Conservation (phyloP, 2,797 vertebrate genomes). For the Macroramphosus scolopax region DNA sequence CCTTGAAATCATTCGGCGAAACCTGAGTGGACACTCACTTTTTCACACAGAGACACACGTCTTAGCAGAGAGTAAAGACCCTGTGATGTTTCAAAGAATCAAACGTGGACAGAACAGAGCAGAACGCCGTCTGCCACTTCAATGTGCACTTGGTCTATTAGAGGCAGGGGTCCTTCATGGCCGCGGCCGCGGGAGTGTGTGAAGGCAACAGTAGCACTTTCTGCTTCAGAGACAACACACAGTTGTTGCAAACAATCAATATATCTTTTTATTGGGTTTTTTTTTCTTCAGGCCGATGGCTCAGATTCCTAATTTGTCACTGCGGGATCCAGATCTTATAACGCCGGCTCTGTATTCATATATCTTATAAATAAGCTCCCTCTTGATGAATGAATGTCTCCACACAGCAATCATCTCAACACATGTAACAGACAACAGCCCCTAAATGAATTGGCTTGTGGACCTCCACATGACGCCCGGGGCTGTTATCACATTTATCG, state of each 20-base stretch:
- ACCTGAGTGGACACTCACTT: conserved; percentile 6
- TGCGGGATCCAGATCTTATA: neutral
- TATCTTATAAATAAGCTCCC: conserved; percentile 2
- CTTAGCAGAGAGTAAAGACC: conserved; percentile 26
- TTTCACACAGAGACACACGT: conserved; percentile 10
- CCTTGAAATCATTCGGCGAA: conserved; percentile 11
- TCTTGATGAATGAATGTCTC: conserved; percentile 14
- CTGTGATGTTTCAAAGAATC: conserved; percentile 11
- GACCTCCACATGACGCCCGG: conserved; percentile 29
- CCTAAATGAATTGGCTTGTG: conserved; percentile 49
- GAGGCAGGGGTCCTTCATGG: conserved; percentile 21
- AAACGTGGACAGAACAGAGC: conserved; percentile 31
- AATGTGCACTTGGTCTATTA: conserved; percentile 49
- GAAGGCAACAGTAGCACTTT: too few species aligned
- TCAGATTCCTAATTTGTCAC: neutral
- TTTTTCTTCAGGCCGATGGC: neutral
- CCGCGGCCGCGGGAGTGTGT: conserved; percentile 17
- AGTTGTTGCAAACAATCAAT: conserved; percentile 1
- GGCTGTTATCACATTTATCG: conserved; percentile 75
- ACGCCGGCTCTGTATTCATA: neutral
- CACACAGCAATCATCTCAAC: neutral
- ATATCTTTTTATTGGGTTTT: too few species aligned
- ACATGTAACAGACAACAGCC: conserved; percentile 2
- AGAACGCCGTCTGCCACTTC: conserved; percentile 55
- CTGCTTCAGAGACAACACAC: conserved; percentile 15